phyloP scores from a whole-genome alignment of 2,113 vertebrate genomes.

The Sebastes fasciatus region DNA sequence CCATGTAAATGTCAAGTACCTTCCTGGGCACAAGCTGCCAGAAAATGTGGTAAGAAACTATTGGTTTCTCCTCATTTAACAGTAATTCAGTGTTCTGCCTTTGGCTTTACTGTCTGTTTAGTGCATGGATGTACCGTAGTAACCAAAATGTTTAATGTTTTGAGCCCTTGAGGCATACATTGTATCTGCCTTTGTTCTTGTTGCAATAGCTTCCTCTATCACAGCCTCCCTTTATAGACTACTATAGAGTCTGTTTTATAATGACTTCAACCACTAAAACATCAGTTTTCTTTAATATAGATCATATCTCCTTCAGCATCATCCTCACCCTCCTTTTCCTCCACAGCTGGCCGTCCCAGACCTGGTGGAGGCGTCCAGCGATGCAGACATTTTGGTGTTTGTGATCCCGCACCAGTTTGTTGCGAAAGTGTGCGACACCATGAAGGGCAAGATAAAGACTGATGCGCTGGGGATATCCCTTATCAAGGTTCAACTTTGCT shows the following conservation, averaged over 20 bases:
- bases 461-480: constrained; percentile 91
- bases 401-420: constrained; percentile 98
- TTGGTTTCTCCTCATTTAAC: not conserved
- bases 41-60: constrained; percentile 90
- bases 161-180: not conserved
- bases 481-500: constrained; percentile 89
- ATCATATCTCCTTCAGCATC: not conserved
- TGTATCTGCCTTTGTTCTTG: not conserved
- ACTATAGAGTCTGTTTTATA: not conserved
- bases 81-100: not conserved
- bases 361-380: constrained; percentile 87
- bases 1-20: constrained; percentile 96
- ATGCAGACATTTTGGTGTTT: constrained; percentile 92
- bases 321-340: not conserved
- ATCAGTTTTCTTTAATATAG: not conserved
- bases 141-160: not conserved
- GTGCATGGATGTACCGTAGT: not conserved
- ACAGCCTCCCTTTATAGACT: not conserved
- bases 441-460: constrained; percentile 91
- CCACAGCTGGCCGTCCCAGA: constrained; percentile 93
- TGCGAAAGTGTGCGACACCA: constrained; percentile 89
- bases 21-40: constrained; percentile 94
- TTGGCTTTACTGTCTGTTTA: not conserved
- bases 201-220: not conserved
- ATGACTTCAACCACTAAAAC: not conserved